Evolutionary conservation across 2,113 vertebrate species (phyloP).

Genomic region (Gulo gulo): DNA sequence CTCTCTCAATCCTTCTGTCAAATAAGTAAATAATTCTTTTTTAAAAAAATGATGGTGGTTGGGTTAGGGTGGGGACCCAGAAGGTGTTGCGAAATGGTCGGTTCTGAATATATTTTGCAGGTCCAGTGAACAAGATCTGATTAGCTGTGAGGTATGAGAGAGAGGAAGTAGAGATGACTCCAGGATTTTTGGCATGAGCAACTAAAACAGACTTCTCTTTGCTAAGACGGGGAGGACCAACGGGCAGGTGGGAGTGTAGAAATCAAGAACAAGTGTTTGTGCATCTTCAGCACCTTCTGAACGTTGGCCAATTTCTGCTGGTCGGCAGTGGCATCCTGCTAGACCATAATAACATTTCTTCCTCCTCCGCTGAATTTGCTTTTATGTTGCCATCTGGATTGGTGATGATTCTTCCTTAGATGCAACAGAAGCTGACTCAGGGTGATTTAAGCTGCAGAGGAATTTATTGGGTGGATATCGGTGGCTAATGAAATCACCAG

Average conservation of each 20-base stretch:
- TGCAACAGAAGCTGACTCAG: background rate
- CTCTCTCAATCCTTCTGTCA: no score
- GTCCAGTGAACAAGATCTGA: background rate
- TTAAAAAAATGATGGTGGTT: background rate
- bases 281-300: background rate
- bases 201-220: background rate
- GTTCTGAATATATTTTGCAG: background rate
- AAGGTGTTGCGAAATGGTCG: no score
- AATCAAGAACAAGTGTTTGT: background rate
- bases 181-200: background rate
- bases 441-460: slow-evolving; percentile 26
- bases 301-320: background rate
- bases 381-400: background rate
- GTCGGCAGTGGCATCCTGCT: background rate
- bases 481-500: background rate
- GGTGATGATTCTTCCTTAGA: background rate
- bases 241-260: rapidly evolving
- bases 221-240: background rate
- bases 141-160: background rate
- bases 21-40: no score
- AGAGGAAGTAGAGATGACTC: background rate
- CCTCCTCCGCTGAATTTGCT: background rate
- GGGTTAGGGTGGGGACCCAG: background rate
- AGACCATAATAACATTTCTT: background rate
- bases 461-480: background rate